Conservation (phyloP, 2,888 invertebrate species). For the Cheilosia vulpina region DNA sequence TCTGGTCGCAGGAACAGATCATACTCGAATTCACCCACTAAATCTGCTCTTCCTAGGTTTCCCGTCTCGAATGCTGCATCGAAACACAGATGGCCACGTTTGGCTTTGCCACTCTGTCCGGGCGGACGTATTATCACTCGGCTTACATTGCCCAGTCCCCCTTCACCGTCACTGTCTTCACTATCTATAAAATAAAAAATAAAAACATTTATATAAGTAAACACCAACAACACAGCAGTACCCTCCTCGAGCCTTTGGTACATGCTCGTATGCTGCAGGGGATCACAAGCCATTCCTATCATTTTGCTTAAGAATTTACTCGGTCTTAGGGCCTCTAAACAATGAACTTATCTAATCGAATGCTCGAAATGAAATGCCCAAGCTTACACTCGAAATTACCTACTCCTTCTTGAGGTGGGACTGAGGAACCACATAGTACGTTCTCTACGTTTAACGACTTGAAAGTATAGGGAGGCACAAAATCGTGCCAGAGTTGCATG, state of each 20-base stretch:
- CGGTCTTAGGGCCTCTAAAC: neutral
- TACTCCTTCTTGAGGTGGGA: slow-evolving; percentile 2
- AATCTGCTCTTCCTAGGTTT: slow-evolving; percentile 97
- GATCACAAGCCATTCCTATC: slow-evolving; percentile 83
- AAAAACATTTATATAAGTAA: neutral
- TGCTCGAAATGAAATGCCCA: slow-evolving; percentile 49
- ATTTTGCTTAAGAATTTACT: slow-evolving; percentile 77
- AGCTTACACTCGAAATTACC: neutral
- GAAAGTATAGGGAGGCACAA: slow-evolving; percentile 9
- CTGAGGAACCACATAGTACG: slow-evolving; percentile 17
- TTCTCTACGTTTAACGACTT: slow-evolving; percentile 14
- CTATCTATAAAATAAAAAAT: slow-evolving; percentile 86
- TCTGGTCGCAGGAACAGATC: slow-evolving; percentile 98
- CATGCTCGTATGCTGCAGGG: slow-evolving; percentile 87
- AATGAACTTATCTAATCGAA: slow-evolving; percentile 61
- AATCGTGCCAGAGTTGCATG: slow-evolving; percentile 71
- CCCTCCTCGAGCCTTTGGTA: slow-evolving; percentile 86
- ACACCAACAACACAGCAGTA: slow-evolving; percentile 72
- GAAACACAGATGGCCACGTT: slow-evolving; percentile 97
- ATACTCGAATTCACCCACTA: slow-evolving; percentile 97
- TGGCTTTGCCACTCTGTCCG: slow-evolving; percentile 97
- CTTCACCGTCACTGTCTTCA: slow-evolving; percentile 96
- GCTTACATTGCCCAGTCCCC: slow-evolving; percentile 96
- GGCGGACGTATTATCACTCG: slow-evolving; percentile 94
- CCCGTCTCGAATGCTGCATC: slow-evolving; percentile 99